Evolutionary conservation across 64 coral and sea anemone genomes (phyloP).

Genomic region (Trachythela sp.): DNA sequence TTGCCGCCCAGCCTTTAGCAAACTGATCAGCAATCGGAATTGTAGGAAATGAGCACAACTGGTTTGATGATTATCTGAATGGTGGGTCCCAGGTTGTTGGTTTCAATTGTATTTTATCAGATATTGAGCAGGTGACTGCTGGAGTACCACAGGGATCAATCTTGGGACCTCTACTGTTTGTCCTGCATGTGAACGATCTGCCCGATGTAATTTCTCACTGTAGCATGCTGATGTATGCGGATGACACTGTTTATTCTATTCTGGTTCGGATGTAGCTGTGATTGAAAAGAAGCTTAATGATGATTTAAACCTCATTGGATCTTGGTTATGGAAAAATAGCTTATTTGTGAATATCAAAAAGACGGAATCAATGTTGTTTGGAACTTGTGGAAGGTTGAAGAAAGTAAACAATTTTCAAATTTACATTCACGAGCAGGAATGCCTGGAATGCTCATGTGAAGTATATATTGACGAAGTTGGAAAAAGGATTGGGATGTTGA

Average conservation of each 20-base stretch:
- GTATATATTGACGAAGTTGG: neutral
- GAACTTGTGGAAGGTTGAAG: neutral
- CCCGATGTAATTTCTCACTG: neutral
- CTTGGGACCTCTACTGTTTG: no score
- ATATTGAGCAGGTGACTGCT: neutral
- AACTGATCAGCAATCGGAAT: no score
- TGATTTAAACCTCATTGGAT: neutral
- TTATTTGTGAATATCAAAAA: neutral
- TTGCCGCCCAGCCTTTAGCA: no score
- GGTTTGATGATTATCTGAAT: no score
- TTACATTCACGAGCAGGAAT: neutral
- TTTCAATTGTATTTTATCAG: no score
- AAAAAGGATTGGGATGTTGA: neutral
- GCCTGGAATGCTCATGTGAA: neutral
- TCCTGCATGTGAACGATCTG: no score
- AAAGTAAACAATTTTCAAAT: neutral
- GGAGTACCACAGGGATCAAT: no score
- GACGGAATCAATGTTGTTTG: neutral
- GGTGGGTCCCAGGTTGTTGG: no score
- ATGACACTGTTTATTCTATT: neutral
- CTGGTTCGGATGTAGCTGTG: neutral
- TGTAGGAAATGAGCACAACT: no score
- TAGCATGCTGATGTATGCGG: neutral
- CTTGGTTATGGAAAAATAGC: neutral
- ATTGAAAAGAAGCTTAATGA: neutral